Evolutionary conservation across 2,113 vertebrate genomes (phyloP).

Genomic region (Sapayoa aenigma): DNA sequence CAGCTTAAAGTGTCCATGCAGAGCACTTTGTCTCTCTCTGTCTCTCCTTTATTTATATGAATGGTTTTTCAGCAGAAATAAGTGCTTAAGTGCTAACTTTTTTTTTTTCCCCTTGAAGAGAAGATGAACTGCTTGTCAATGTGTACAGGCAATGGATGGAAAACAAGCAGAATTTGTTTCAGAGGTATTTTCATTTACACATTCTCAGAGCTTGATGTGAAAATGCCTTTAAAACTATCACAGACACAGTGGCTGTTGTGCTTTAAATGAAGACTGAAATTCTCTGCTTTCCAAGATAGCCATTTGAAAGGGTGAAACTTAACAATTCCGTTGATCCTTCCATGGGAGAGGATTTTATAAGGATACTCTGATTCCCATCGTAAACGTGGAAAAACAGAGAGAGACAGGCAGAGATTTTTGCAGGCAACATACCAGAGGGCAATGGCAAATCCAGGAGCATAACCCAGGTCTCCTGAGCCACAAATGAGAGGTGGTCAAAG

Average conservation of each 20-base stretch:
- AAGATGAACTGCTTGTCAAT: conserved; percentile 16
- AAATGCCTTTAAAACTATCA: conserved; percentile 13
- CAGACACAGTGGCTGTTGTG: not conserved
- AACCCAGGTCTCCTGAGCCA: not conserved
- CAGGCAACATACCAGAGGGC: not conserved
- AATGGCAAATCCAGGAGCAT: not conserved
- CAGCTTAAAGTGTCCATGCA: conserved; percentile 41
- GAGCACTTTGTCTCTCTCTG: conserved; percentile 49
- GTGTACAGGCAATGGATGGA: not conserved
- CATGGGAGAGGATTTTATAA: not conserved
- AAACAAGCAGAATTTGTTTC: conserved; percentile 40
- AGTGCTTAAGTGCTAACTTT: conserved; percentile 45
- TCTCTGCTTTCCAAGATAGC: not conserved
- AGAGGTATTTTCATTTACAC: conserved; percentile 3
- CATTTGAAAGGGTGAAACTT: not conserved
- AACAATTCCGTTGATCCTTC: not conserved
- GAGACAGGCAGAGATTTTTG: not conserved
- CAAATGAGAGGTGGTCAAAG: not conserved
- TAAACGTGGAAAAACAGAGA: not conserved
- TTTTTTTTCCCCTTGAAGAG: not conserved
- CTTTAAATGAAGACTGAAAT: conserved; percentile 23
- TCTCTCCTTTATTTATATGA: conserved; percentile 51
- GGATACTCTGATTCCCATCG: not conserved
- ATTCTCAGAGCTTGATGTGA: not conserved
- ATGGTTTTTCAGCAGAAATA: conserved; percentile 47